These are phyloP conservation scores for Colletes collaris DNA, from an alignment of 2,888 invertebrate genomes.

Conservation along the genomic window DNA sequence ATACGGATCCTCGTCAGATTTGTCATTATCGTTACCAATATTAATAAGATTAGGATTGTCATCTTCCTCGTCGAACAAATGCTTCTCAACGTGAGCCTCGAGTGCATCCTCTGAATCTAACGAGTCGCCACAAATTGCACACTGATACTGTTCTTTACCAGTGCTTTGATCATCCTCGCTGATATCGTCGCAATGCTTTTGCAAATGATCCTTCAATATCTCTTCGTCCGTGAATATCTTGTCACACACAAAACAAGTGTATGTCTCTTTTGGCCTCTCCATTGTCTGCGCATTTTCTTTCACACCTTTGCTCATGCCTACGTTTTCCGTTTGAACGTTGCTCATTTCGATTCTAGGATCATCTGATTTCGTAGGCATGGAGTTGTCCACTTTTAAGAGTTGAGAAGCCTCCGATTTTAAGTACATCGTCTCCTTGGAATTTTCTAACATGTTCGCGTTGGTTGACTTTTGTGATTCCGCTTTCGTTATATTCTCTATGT, in stretches of 20 bases:
- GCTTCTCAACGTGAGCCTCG: slow-evolving; percentile 77
- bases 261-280: slow-evolving; percentile 57
- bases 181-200: slow-evolving; percentile 79
- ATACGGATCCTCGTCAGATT: slow-evolving; percentile 56
- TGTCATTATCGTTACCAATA: slow-evolving; percentile 65
- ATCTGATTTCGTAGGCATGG: neutral
- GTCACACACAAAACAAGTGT: slow-evolving; percentile 80
- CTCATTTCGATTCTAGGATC: neutral
- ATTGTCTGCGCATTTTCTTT: slow-evolving; percentile 12
- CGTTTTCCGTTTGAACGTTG: slow-evolving; percentile 32
- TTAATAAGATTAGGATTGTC: slow-evolving; percentile 79
- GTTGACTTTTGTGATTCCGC: slow-evolving; percentile 33
- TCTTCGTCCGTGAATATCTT: slow-evolving; percentile 79
- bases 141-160: slow-evolving; percentile 76
- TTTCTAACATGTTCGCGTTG: neutral
- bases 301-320: slow-evolving; percentile 2
- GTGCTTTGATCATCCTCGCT: slow-evolving; percentile 73
- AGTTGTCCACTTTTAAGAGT: slow-evolving; percentile 21
- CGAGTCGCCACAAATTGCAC: slow-evolving; percentile 79
- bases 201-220: slow-evolving; percentile 79
- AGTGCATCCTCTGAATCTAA: slow-evolving; percentile 76
- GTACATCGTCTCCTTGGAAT: neutral
- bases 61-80: slow-evolving; percentile 78
- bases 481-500: slow-evolving; percentile 58
- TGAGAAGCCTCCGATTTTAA: slow-evolving; percentile 6